These are phyloP conservation scores for Oncorhynchus kisutch DNA, from an alignment of 2,113 vertebrate genomes.

Conservation along the genomic window DNA sequence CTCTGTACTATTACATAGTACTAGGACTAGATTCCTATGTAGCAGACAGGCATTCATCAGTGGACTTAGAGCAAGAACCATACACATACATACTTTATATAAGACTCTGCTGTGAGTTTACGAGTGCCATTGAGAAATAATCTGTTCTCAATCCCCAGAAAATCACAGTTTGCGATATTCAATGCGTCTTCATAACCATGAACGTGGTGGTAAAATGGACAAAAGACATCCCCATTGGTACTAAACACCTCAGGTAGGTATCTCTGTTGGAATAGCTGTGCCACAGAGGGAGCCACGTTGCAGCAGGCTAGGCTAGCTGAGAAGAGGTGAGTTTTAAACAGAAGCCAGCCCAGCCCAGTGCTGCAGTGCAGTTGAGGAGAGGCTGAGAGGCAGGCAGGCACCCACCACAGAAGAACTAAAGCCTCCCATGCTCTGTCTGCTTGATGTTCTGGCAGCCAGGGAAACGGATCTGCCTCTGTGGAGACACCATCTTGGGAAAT, in stretches of 20 bases:
- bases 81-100: no score
- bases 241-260: no score
- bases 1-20: not conserved
- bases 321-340: no score
- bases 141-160: no score
- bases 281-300: no score
- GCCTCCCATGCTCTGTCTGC: not conserved
- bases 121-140: not conserved
- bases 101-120: not conserved
- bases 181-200: not conserved
- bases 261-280: no score
- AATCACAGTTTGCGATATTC: constrained; percentile 40
- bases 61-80: no score
- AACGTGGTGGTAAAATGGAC: not conserved
- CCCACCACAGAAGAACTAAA: no score
- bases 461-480: constrained; percentile 10
- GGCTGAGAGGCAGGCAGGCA: not conserved
- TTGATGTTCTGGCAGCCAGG: constrained; percentile 1
- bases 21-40: not conserved
- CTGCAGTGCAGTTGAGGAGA: not conserved
- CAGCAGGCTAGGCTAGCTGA: no score
- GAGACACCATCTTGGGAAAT: constrained; percentile 6
- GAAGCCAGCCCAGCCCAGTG: not conserved
- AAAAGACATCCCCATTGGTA: not conserved
- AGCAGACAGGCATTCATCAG: not conserved